Conservation (phyloP, 2,797 vertebrate species). For the Falco cherrug region DNA sequence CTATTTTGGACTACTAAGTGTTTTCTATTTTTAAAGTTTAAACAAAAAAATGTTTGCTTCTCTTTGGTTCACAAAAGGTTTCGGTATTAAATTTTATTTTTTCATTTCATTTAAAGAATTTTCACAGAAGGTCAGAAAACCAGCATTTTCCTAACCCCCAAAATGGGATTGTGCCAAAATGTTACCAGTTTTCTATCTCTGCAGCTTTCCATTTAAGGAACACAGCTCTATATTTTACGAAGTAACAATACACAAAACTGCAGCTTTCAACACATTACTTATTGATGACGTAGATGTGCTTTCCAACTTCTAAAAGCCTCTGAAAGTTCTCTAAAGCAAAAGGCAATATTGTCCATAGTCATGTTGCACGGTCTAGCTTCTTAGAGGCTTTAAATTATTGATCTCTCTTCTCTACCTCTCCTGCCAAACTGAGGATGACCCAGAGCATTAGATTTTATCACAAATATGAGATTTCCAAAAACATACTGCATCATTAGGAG, state of each 20-base stretch:
- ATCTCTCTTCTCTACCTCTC: neutral
- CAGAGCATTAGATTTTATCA: neutral
- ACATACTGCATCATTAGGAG: neutral
- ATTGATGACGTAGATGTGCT: neutral
- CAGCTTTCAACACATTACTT: neutral
- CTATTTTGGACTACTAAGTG: neutral
- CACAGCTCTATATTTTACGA: neutral
- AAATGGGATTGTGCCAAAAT: neutral
- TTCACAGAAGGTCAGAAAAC: neutral
- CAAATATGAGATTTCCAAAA: neutral
- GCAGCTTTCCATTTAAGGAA: neutral
- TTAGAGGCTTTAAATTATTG: neutral
- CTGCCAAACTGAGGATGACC: conserved; percentile 1
- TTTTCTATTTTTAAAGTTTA: neutral
- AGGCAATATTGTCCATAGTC: neutral
- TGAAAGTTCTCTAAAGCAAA: neutral
- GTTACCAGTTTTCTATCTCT: neutral
- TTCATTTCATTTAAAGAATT: neutral
- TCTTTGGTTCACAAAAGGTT: neutral
- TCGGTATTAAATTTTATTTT: neutral
- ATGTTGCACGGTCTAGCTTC: neutral
- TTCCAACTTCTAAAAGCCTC: neutral
- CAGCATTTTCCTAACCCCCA: neutral
- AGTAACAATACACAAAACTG: neutral
- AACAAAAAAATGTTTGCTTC: neutral